Percentiles rank a stretch among this genome's conserved stretches.
phyloP scores from a whole-genome alignment of 1,140 invertebrate genomes.

The Drosophila trapezifrons region DNA sequence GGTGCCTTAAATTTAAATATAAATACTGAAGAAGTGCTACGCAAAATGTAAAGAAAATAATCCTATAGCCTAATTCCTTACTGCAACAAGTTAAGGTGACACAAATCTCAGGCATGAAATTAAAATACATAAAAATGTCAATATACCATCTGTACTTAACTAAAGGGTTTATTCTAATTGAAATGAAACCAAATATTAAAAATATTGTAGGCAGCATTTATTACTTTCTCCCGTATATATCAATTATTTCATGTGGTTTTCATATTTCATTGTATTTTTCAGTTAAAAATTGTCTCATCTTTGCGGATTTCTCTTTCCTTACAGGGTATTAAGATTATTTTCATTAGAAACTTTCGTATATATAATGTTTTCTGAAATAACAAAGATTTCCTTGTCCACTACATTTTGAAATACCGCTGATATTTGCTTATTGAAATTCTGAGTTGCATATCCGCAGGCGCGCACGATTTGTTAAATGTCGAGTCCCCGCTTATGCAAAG shows the following conservation, averaged over 20 bases:
- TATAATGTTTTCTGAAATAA: background rate
- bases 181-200: too few species aligned
- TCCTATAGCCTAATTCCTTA: too few species aligned
- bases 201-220: background rate
- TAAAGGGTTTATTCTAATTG: too few species aligned
- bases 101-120: too few species aligned
- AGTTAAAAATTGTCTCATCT: background rate
- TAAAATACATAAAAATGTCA: too few species aligned
- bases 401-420: constrained; percentile 12
- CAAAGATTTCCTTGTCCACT: constrained; percentile 4
- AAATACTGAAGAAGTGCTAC: background rate
- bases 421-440: constrained; percentile 82
- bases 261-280: background rate
- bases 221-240: background rate
- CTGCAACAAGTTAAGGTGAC: too few species aligned
- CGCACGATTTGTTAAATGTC: constrained; percentile 76
- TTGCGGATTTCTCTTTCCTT: too few species aligned
- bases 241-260: background rate
- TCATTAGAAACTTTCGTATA: background rate
- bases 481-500: constrained; percentile 20
- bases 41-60: too few species aligned
- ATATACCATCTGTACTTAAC: background rate
- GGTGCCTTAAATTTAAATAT: background rate
- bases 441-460: constrained; percentile 79
- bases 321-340: background rate